phyloP scores from a whole-genome alignment of 2,113 vertebrate genomes.

The Tauraco erythrolophus region DNA sequence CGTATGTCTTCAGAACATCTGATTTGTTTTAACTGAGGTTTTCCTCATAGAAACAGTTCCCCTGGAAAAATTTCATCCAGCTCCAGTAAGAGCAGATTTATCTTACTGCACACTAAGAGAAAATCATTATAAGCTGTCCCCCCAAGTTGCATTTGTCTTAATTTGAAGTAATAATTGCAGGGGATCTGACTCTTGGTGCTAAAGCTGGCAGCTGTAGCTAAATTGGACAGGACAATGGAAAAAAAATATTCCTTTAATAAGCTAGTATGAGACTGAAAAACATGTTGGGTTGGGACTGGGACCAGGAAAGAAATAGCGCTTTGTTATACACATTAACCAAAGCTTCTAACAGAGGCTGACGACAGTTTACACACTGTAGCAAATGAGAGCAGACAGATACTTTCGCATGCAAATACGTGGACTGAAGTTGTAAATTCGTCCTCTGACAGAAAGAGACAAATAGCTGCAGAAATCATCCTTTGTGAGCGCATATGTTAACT shows the following conservation, averaged over 20 bases:
- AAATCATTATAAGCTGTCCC: not conserved
- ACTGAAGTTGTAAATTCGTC: not conserved
- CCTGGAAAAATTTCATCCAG: not conserved
- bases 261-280: not conserved
- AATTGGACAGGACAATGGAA: not conserved
- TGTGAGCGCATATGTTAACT: not conserved
- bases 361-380: not conserved
- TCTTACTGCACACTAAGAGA: not conserved
- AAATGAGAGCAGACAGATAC: not conserved
- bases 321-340: not conserved
- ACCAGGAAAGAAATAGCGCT: not conserved
- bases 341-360: not conserved
- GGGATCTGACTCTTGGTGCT: not conserved
- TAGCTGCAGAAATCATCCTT: not conserved
- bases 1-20: not conserved
- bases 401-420: not conserved
- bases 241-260: slow-evolving; percentile 1
- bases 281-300: not conserved
- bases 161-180: slow-evolving; percentile 28
- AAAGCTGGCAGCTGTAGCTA: slow-evolving; percentile 2
- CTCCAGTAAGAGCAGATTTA: not conserved
- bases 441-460: not conserved
- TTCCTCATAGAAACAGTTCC: not conserved
- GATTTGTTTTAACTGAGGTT: not conserved
- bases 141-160: not conserved